Percentiles rank a stretch among this genome's conserved stretches.
phyloP scores from a whole-genome alignment of 2,888 invertebrate genomes.

The Ectemnius continuus region DNA sequence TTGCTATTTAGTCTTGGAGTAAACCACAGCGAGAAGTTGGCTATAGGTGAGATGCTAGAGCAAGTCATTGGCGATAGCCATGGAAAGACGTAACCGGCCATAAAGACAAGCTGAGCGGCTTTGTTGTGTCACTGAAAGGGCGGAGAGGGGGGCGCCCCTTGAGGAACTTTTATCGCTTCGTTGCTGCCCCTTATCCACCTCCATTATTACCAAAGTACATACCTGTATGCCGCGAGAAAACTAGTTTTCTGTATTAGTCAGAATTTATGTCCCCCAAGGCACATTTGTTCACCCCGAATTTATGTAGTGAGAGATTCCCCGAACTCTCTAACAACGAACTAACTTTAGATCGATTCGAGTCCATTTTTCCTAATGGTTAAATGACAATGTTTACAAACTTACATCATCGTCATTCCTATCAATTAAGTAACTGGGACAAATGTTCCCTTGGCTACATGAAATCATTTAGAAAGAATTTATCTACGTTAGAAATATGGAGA shows the following conservation, averaged over 20 bases:
- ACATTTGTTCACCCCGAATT: constrained; percentile 12
- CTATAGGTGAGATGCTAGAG: constrained; percentile 43
- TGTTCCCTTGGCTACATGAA: too few species aligned
- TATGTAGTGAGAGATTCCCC: background rate
- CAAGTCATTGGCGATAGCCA: constrained; percentile 58
- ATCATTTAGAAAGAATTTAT: constrained; percentile 58
- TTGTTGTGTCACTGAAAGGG: constrained; percentile 59
- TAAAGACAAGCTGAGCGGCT: constrained; percentile 59
- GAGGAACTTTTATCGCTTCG: constrained; percentile 64
- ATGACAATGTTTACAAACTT: too few species aligned
- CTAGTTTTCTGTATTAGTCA: constrained; percentile 48
- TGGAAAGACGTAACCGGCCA: constrained; percentile 55
- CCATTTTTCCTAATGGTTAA: too few species aligned
- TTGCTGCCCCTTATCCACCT: constrained; percentile 59
- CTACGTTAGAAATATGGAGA: constrained; percentile 54
- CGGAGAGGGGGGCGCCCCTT: constrained; percentile 43
- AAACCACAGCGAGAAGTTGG: constrained; percentile 36
- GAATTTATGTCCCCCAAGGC: constrained; percentile 34
- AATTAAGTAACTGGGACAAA: too few species aligned
- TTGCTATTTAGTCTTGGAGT: constrained; percentile 44
- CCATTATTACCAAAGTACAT: constrained; percentile 51
- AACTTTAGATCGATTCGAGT: background rate
- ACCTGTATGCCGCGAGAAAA: constrained; percentile 43
- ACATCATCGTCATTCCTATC: too few species aligned
- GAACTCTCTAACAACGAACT: background rate